A percentile compares a stretch with the other conserved stretches of the same genome.
Evolutionary conservation across 1,140 invertebrate genomes (phyloP).

Genomic region (Piezodorus guildinii): DNA sequence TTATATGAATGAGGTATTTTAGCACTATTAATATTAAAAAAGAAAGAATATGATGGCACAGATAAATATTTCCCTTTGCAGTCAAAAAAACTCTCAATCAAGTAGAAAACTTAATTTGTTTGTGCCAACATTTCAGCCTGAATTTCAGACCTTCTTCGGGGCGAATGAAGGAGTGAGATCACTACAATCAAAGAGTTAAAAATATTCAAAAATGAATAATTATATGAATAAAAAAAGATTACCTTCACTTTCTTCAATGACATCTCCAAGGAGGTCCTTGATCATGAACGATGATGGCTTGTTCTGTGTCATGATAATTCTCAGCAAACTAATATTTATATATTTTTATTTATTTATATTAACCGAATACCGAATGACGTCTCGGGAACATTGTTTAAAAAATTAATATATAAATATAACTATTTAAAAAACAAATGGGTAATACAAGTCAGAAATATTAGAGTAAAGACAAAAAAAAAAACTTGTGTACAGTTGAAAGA

Average conservation of each 20-base stretch:
- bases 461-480: not conserved
- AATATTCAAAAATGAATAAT: too few relatives aligned
- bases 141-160: too few relatives aligned
- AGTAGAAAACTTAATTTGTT: too few relatives aligned
- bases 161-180: too few relatives aligned
- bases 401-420: not conserved
- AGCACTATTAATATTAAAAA: too few relatives aligned
- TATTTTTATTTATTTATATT: not conserved
- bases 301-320: constrained; percentile 1
- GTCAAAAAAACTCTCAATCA: too few relatives aligned
- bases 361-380: not conserved
- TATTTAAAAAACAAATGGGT: not conserved
- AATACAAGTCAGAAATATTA: constrained; percentile 4
- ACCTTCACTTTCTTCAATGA: constrained; percentile 22
- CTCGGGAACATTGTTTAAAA: not conserved
- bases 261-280: constrained; percentile 25
- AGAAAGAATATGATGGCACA: too few relatives aligned
- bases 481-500: constrained; percentile 1
- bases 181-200: too few relatives aligned
- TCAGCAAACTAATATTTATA: not conserved
- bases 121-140: too few relatives aligned
- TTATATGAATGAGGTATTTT: too few relatives aligned
- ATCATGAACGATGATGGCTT: constrained; percentile 27
- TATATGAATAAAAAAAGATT: too few relatives aligned
- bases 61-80: too few relatives aligned